Percentiles rank a stretch among this genome's conserved stretches.
Conservation (phyloP, 1,140 invertebrate genomes). For the Macrobrachium rosenbergii region DNA sequence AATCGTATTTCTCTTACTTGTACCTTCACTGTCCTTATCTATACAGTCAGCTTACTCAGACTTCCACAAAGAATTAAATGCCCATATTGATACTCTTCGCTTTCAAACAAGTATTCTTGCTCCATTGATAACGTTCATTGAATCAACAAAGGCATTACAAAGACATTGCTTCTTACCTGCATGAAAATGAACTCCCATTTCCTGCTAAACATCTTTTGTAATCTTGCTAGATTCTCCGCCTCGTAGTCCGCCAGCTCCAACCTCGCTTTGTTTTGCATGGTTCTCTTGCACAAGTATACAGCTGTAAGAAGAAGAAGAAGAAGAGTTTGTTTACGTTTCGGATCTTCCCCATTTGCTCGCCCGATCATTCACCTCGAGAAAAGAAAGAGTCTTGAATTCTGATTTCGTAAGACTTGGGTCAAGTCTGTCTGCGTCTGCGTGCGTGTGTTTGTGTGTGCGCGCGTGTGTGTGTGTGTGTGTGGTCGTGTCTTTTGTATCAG, state of each 20-base stretch:
- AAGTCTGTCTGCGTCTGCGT: constrained; percentile 27
- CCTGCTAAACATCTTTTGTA: constrained; percentile 99
- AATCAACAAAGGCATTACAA: too few species aligned
- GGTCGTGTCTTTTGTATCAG: not conserved
- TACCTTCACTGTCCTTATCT: too few species aligned
- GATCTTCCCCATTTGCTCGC: not conserved
- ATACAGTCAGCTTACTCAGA: too few species aligned
- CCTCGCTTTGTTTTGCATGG: constrained; percentile 99
- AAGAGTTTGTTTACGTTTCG: not conserved
- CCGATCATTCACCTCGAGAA: too few species aligned
- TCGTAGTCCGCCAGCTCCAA: constrained; percentile 98
- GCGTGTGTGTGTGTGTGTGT: constrained; percentile 11
- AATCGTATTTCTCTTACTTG: too few species aligned
- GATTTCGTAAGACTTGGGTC: not conserved
- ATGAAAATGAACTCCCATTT: constrained; percentile 99
- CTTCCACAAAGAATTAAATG: too few species aligned
- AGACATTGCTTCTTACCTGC: constrained; percentile 78
- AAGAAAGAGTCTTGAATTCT: too few species aligned
- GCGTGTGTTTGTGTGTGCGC: constrained; percentile 17
- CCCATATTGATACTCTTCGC: too few species aligned
- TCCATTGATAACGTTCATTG: too few species aligned
- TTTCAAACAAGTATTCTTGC: too few species aligned
- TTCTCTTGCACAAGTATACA: constrained; percentile 98
- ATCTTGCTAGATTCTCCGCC: constrained; percentile 94
- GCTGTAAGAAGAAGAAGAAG: constrained; percentile 75